Evolutionary conservation across 2,113 vertebrate genomes (phyloP), one percentile per base, ranked within the genome.

Genomic region (Catagonus wagneri): DNA sequence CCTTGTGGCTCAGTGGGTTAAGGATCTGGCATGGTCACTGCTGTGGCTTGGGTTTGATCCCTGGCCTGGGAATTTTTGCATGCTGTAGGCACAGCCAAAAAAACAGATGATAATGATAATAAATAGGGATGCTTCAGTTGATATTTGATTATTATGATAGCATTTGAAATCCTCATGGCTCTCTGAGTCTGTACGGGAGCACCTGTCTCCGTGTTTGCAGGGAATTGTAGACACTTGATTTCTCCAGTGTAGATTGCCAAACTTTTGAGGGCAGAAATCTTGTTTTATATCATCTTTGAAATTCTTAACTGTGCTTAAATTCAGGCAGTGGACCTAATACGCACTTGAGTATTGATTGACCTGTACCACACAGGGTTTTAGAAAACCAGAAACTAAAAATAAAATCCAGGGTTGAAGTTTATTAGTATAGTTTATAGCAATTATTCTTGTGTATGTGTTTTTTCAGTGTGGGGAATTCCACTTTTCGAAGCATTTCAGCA

Each of bases 381-480:
- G 85, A 88, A 95, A 84, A 78, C 17, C 54, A 71, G 89, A 94
- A 88, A 90, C 32, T 60, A 65, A 94, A 94, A 94, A 68, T 90
- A 80, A 89, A 89, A 87, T 29, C 14, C 25, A 83, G 7, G 36
- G 23, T 72, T 79, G 20, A 63, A 61, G 69, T 66, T 36, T 36
- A 76, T 60, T 87, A 58, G 36, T 76, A 39, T 52, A 20, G 54
- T 58, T 90, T 69, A 50, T 36, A 95, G 74, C 68, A 66, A 87
- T 83, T 94, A 61, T 44, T 85, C 65, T 50, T 85, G 8, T 66
- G 39, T 10, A 74, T 71, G 27, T 56, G 52, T n/a, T 61, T 84
- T 78, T 86, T 60, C 27, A 0, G 7, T 93, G 60, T 68, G 66
- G 14, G 17, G 15, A 20, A 83, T 88, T 90, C 25, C 83, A 71